Evolutionary conservation across 2,888 invertebrate species (phyloP), one percentile per base, ranked within the genome.

Genomic region (Eurytoma californica): DNA sequence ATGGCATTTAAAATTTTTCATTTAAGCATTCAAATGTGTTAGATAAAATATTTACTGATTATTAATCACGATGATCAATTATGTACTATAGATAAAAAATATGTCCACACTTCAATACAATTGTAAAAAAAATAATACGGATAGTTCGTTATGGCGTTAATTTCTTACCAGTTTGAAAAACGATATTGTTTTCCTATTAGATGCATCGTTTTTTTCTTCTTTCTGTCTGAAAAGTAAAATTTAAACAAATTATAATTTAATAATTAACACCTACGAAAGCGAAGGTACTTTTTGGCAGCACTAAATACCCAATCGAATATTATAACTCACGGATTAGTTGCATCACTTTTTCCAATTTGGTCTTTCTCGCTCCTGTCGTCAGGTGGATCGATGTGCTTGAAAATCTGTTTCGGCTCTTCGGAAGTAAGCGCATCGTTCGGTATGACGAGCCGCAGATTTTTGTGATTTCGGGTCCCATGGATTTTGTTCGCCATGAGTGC

Each of bases 141-240:
- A 49, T 49, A n/a, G 5, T n/a, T 16, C 18, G 5, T 57, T 57
- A 57, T 57, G 2, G n/a, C n/a, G 55, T n/a, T 24, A 81, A 13
- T 68, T 53, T 20, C 75, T 79, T 24, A 81, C 81, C 57, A 81
- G 47, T 70, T 81, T 72, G 7, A 81, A 74, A 61, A 81, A 73
- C 14, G 77, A 12, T 14, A 77, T 51, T 63, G 78, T 12, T 9
- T 39, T 7, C 2, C n/a, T 55, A 16, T 57, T 9, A 12, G 53
- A 4, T 18, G 57, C 47, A 7, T 72, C 28, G 14, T 39, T 55
- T n/a, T 39, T 49, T 61, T 55, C 30, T 49, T 66, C n/a, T 30
- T 72, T 16, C 3, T 51, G 3, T 3, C 72, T 76, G 18, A 47
- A 66, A 66, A 28, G 3, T 20, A 13, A 58, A 20, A 12, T 13